Conservation (phyloP, 2,797 vertebrate genomes). For the Lateolabrax maculatus region DNA sequence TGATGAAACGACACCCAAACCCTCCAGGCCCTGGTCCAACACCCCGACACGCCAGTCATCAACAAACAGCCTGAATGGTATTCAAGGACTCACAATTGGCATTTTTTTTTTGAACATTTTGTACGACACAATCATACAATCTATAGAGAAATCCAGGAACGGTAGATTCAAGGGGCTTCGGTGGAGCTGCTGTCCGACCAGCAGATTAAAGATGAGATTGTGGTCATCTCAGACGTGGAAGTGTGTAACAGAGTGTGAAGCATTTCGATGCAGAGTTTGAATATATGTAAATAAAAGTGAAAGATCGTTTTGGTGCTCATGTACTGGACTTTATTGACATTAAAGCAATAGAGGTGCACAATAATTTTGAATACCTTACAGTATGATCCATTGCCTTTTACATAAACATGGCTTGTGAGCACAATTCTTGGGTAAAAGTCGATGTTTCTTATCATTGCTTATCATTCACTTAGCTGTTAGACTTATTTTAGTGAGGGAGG, state of each 20-base stretch:
- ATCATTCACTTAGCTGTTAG: conserved; percentile 24
- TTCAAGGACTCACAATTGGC: neutral
- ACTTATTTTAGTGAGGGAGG: neutral
- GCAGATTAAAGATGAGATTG: no score
- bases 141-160: neutral
- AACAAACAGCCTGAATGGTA: neutral
- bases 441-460: conserved; percentile 6
- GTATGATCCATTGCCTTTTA: conserved; percentile 68
- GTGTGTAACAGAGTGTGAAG: neutral
- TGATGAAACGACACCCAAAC: neutral
- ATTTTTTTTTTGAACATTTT: neutral
- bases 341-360: conserved; percentile 84
- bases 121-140: no score
- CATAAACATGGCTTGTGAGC: conserved; percentile 65
- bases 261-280: neutral
- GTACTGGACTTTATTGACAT: conserved; percentile 86
- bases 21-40: neutral
- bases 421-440: conserved; percentile 52
- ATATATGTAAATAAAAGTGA: conserved; percentile 3
- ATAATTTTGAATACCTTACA: conserved; percentile 75
- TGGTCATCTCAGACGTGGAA: neutral
- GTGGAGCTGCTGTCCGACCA: neutral
- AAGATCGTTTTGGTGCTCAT: conserved; percentile 70
- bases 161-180: no score
- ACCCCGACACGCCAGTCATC: neutral